Percentiles rank a stretch among this genome's conserved stretches.
These are phyloP conservation scores for Megamerina dolium DNA, from an alignment of 2,888 invertebrate species.

Conservation along the genomic window DNA sequence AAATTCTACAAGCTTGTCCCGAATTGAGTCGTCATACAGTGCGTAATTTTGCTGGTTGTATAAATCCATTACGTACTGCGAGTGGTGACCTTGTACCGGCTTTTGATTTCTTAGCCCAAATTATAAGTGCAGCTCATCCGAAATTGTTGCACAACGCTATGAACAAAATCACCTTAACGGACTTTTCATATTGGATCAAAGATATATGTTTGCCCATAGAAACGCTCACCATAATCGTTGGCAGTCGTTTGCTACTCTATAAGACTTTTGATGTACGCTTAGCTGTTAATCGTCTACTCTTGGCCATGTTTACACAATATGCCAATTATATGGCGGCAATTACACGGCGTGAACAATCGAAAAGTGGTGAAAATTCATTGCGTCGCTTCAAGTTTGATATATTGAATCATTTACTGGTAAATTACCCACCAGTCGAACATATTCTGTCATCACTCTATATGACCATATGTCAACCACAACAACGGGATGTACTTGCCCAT, in stretches of 20 bases:
- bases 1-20: conserved; percentile 63
- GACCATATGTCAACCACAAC: conserved; percentile 26
- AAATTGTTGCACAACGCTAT: conserved; percentile 28
- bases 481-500: conserved; percentile 34
- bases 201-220: conserved; percentile 42
- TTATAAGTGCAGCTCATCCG: conserved; percentile 39
- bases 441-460: conserved; percentile 38
- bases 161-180: conserved; percentile 42
- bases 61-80: conserved; percentile 52
- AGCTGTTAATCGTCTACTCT: conserved; percentile 41
- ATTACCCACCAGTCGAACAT: conserved; percentile 43
- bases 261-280: conserved; percentile 37
- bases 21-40: conserved; percentile 64
- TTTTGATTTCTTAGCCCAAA: conserved; percentile 28
- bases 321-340: conserved; percentile 42
- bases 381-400: conserved; percentile 47
- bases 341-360: conserved; percentile 34
- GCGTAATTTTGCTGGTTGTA: conserved; percentile 54
- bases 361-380: conserved; percentile 35
- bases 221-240: conserved; percentile 32
- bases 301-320: conserved; percentile 49
- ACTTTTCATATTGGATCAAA: conserved; percentile 42
- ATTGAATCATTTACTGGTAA: conserved; percentile 43
- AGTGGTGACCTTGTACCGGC: conserved; percentile 25
- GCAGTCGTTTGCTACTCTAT: conserved; percentile 23